Conservation (phyloP, 2,888 invertebrate genomes). For the Mesorhabditis spiculigera region DNA sequence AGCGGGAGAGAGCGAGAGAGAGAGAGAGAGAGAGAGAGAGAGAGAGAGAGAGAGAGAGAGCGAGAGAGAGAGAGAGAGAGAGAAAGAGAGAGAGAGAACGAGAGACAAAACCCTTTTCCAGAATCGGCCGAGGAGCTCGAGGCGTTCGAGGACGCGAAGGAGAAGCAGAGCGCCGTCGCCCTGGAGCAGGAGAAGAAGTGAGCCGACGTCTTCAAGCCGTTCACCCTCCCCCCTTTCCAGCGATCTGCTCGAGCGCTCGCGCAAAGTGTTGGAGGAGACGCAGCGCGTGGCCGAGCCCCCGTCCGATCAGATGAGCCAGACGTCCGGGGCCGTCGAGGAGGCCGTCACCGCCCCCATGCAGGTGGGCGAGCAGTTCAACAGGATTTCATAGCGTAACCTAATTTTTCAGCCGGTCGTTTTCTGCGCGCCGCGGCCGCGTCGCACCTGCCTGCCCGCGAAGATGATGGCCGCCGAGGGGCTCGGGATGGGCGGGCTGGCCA, state of each 20-base stretch:
- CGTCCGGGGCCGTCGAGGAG: not conserved
- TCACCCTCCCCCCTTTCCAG: not conserved
- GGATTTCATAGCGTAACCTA: too few species aligned
- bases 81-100: too few species aligned
- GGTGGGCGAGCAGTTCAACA: too few species aligned
- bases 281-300: not conserved
- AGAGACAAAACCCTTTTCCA: not conserved
- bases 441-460: constrained; percentile 11
- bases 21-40: not conserved
- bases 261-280: not conserved
- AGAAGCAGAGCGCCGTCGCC: not conserved
- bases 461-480: constrained; percentile 14
- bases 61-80: too few species aligned
- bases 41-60: too few species aligned
- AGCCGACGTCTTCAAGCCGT: not conserved
- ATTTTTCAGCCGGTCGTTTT: not conserved
- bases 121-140: not conserved
- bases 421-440: constrained; percentile 7
- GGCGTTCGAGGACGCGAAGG: not conserved
- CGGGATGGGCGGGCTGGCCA: not conserved
- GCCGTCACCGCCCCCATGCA: constrained; percentile 6
- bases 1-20: not conserved
- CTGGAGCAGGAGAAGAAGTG: not conserved
- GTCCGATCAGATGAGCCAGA: not conserved
- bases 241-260: too few species aligned